Percentiles rank a stretch among this genome's conserved stretches.
phyloP scores from a whole-genome alignment of 2,888 invertebrate genomes.

The Deilephila porcellus region DNA sequence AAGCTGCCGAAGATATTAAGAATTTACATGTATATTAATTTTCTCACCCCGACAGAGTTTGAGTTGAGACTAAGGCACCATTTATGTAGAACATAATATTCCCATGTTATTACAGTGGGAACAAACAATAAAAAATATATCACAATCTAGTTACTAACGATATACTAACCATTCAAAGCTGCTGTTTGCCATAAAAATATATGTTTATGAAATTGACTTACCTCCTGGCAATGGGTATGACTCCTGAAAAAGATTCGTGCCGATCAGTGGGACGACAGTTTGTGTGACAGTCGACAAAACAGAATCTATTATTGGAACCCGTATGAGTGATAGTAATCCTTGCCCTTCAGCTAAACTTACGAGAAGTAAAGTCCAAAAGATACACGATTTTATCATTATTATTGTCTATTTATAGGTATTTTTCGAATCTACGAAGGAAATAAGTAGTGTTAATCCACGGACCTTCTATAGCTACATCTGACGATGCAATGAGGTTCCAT shows the following conservation, averaged over 20 bases:
- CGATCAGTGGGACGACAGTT: slow-evolving; percentile 45
- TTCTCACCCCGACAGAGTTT: too few species aligned
- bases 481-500: not conserved
- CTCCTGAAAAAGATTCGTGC: slow-evolving; percentile 64
- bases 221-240: slow-evolving; percentile 67
- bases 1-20: too few species aligned
- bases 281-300: slow-evolving; percentile 54
- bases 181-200: not conserved
- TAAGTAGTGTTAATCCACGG: not conserved
- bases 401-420: not conserved
- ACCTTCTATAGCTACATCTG: not conserved
- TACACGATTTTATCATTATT: not conserved
- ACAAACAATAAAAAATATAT: too few species aligned
- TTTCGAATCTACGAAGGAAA: not conserved
- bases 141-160: too few species aligned
- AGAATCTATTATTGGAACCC: slow-evolving; percentile 57
- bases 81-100: too few species aligned
- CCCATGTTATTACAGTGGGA: too few species aligned
- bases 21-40: too few species aligned
- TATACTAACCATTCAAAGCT: too few species aligned
- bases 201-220: slow-evolving; percentile 46
- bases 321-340: slow-evolving; percentile 50
- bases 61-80: too few species aligned
- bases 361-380: slow-evolving; percentile 34
- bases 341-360: slow-evolving; percentile 44